Evolutionary conservation across 2,888 invertebrate species (phyloP).

Genomic region (Eumerus sabulonum): DNA sequence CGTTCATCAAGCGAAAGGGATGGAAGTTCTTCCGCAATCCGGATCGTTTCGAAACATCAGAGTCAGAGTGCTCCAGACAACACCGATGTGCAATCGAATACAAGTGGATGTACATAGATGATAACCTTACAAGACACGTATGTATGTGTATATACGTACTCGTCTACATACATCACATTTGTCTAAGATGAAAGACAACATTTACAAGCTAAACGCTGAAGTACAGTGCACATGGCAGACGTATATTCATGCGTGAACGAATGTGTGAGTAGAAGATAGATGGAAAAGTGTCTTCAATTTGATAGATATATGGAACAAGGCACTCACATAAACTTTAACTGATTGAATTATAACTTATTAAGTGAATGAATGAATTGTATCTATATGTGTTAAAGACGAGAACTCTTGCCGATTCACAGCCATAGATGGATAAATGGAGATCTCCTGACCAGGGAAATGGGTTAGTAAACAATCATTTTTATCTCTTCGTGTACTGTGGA

Average conservation of each 20-base stretch:
- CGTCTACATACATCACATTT: not conserved
- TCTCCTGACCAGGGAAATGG: constrained; percentile 23
- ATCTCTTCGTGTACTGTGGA: constrained; percentile 29
- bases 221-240: constrained; percentile 37
- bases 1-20: constrained; percentile 24
- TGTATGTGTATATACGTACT: not conserved
- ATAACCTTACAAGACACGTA: not conserved
- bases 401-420: not conserved
- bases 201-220: not conserved
- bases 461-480: constrained; percentile 62
- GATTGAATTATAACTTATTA: constrained; percentile 68
- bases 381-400: not conserved
- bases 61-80: too few species aligned
- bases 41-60: constrained; percentile 13
- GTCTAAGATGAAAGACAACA: not conserved
- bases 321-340: constrained; percentile 66
- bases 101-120: not conserved
- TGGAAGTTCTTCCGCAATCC: constrained; percentile 30
- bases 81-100: not conserved
- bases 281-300: constrained; percentile 63
- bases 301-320: constrained; percentile 63
- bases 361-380: constrained; percentile 50
- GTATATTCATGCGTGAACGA: constrained; percentile 46
- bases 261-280: constrained; percentile 30
- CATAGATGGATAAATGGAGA: not conserved